Percentiles rank a stretch among this genome's conserved stretches.
These are phyloP conservation scores for Amblyornis subalaris DNA, from an alignment of 2,113 vertebrate genomes.

Conservation along the genomic window DNA sequence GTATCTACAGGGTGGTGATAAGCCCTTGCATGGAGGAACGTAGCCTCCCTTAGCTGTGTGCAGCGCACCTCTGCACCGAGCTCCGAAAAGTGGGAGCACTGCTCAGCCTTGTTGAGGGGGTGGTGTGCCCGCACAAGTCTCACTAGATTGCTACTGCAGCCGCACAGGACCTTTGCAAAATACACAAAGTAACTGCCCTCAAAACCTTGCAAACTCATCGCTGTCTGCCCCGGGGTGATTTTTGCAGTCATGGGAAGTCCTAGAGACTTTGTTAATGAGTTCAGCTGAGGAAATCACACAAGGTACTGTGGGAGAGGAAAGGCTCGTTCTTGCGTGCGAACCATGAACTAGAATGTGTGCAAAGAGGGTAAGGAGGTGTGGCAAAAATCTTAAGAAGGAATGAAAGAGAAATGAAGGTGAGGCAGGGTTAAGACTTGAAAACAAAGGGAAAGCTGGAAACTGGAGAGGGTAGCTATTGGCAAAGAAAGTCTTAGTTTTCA, in stretches of 20 bases:
- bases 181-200: conserved; percentile 34
- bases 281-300: conserved; percentile 9
- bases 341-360: background rate
- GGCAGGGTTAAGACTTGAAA: background rate
- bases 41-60: rapidly evolving
- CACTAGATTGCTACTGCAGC: background rate
- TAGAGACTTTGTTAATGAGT: conserved; percentile 6
- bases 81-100: background rate
- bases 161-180: background rate
- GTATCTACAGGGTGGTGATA: background rate
- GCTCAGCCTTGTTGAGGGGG: background rate
- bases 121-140: rapidly evolving
- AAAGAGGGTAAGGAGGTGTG: background rate
- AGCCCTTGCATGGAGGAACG: rapidly evolving
- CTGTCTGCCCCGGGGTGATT: background rate
- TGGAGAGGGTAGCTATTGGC: background rate
- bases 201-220: conserved; percentile 19
- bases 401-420: background rate
- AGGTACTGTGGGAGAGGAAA: background rate
- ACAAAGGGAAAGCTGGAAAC: background rate
- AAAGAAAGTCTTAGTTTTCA: background rate
- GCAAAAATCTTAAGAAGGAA: background rate
- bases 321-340: rapidly evolving
- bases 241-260: background rate
- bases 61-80: background rate